These are phyloP conservation scores for Pseudachorutes palmiensis DNA, from an alignment of 1,140 invertebrate genomes.

Conservation along the genomic window DNA sequence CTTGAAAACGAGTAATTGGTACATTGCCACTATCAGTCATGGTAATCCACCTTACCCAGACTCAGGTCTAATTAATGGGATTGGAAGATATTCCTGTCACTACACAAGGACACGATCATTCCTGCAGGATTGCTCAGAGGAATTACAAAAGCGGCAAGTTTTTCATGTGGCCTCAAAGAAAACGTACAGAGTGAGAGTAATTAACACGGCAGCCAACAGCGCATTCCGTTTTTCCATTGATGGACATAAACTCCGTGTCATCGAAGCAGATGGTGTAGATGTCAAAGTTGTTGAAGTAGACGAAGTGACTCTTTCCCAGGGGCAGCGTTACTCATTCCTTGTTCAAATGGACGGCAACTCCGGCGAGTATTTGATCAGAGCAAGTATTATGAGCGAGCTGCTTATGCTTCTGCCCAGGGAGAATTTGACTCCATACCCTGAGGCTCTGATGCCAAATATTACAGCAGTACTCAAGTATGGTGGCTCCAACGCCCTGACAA, in stretches of 20 bases:
- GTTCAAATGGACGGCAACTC: constrained; percentile 13
- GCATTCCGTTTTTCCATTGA: constrained; percentile 28
- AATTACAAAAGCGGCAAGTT: background rate
- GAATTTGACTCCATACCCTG: constrained; percentile 5
- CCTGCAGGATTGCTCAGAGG: background rate
- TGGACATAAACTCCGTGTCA: constrained; percentile 16
- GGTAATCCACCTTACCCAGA: constrained; percentile 10
- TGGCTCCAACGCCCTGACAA: background rate
- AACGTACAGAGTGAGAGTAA: constrained; percentile 25
- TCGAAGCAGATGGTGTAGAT: constrained; percentile 24
- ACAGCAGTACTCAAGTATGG: background rate
- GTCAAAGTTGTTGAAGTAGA: constrained; percentile 7
- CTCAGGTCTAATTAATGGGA: background rate
- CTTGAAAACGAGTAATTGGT: background rate
- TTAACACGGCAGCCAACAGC: constrained; percentile 14
- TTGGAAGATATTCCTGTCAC: background rate
- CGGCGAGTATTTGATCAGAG: background rate
- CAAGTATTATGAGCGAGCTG: background rate
- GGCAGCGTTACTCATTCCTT: constrained; percentile 27
- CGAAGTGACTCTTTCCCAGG: constrained; percentile 12
- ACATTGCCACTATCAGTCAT: background rate
- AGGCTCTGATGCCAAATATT: constrained; percentile 2
- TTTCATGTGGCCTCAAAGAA: constrained; percentile 11
- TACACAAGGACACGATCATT: background rate
- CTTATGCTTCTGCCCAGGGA: background rate